Evolutionary conservation across 1,140 invertebrate genomes (phyloP), one percentile per base, ranked within the genome.

Genomic region (Drosophila pallidifrons): DNA sequence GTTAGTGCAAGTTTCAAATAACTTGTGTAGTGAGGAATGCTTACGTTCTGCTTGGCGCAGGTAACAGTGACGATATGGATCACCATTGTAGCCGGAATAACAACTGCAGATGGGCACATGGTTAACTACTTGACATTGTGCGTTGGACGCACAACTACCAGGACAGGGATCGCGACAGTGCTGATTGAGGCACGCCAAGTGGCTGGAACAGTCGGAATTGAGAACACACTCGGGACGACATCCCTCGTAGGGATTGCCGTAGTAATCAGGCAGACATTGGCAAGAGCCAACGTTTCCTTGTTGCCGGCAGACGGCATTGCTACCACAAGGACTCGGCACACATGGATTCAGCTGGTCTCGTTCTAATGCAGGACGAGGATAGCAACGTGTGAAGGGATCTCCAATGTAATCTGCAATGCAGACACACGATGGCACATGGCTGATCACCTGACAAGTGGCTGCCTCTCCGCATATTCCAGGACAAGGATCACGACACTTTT

Each of bases 91-190:
- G 63, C 95, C 95, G 15, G 93, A 73, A 20, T 94, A 93, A 90
- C 97, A 98, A 79, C 94, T 95, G 91, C 97, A 98, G 11, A 94
- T 94, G n/a, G 96, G 96, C 57, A 96, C 93, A 91, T 97, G 97
- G 91, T 96, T 96, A 15, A 96, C 94, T 1, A 97, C 96, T 81
- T 95, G 95, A 82, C 97, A 97, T 54, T 96, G 94, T 25, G 96
- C 96, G 92, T 97, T 96, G 11, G 93, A 93, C 11, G 96, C 96
- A 93, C 97, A 98, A 55, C 95, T 95, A 79, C 96, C 96, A 8
- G 95, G 95, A 81, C 97, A 98, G 47, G 96, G 96, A 93, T 98
- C 95, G 60, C 94, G 93, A 91, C 97, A 98, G 93, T 96, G 96
- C 79, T 96, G 95, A 85, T 95, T 95, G 38, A 95, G 94, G 87